A percentile compares a stretch with the other conserved stretches of the same genome.
Evolutionary conservation across 1,140 invertebrate genomes (phyloP).

Genomic region (Saccostrea echinata): DNA sequence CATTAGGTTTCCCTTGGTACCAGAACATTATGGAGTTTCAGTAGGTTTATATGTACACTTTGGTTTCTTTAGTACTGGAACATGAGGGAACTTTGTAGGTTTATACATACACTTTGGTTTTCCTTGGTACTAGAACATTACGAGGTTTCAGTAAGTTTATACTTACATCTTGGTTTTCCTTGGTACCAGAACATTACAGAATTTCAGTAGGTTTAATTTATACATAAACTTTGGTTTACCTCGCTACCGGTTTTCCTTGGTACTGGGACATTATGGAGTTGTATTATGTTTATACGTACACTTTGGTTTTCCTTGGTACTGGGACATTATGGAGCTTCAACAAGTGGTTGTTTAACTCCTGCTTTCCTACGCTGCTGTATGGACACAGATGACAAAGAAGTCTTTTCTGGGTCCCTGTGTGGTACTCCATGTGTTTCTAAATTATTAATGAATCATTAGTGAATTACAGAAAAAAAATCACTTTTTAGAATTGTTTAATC

Average conservation of each 20-base stretch:
- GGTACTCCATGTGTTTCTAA: slow-evolving; percentile 50
- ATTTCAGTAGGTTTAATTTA: no score
- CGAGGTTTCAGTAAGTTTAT: no score
- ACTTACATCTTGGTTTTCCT: background rate
- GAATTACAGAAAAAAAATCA: no score
- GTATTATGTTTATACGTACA: slow-evolving; percentile 47
- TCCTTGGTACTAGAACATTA: no score
- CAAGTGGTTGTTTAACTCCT: slow-evolving; percentile 50
- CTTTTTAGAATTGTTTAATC: no score
- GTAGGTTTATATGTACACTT: background rate
- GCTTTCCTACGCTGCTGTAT: slow-evolving; percentile 43
- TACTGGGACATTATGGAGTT: background rate
- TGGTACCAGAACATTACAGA: background rate
- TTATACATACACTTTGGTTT: no score
- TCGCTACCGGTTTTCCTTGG: background rate
- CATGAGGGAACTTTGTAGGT: no score
- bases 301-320: slow-evolving; percentile 47
- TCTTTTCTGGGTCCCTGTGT: slow-evolving; percentile 9
- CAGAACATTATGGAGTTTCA: background rate
- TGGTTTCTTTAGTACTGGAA: no score
- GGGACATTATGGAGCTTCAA: slow-evolving; percentile 52
- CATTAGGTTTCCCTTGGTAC: background rate
- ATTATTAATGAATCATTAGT: background rate
- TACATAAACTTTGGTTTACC: background rate
- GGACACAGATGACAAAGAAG: slow-evolving; percentile 53